Evolutionary conservation across 2,888 invertebrate genomes (phyloP), one percentile per base, ranked within the genome.

Genomic region (Epinotia demarniana): DNA sequence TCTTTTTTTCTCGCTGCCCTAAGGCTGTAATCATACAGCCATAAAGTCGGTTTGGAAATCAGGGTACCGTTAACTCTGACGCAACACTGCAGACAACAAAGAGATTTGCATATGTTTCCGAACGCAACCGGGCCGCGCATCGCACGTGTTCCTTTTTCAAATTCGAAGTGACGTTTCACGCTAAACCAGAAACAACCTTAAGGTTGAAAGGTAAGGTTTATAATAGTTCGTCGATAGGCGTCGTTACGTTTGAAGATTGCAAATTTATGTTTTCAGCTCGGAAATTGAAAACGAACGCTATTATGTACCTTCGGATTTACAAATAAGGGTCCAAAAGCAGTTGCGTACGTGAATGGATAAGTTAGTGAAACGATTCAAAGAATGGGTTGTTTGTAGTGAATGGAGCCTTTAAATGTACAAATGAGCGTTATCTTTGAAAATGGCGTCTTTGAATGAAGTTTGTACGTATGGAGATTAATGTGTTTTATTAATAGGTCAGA

Each of bases 61-160:
- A 77, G 57, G 78, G 83, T 83, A 83, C 91, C 90, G 90, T 90
- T 89, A 90, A 53, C 80, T 80, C 80, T 89, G 89, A 91, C 87
- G 87, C 83, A 86, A 88, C 85, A 82, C 81, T 79, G 83, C 88
- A 87, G 89, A 92, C 91, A 91, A 92, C 91, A 92, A 93, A 92
- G 89, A 82, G 87, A 92, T 93, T 93, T 92, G 91, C 93, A 92
- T 92, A 88, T 85, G 88, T 89, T 86, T 90, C 87, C 85, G 85
- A 86, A 87, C 89, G 89, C 80, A 91, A 89, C 83, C 84, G 80
- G 85, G 85, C 78, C 84, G 81, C 78, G 77, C 67, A 62, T 61
- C 75, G 70, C 63, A 73, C 73, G 78, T 78, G 73, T 77, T 72
- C 77, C 79, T 79, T 80, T 81, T 79, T 81, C 80, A 80, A 81